A percentile compares a stretch with the other conserved stretches of the same genome.
These are phyloP conservation scores for Phenganax subtilis DNA, from an alignment of 92 coral and sea anemone species.

Conservation along the genomic window DNA sequence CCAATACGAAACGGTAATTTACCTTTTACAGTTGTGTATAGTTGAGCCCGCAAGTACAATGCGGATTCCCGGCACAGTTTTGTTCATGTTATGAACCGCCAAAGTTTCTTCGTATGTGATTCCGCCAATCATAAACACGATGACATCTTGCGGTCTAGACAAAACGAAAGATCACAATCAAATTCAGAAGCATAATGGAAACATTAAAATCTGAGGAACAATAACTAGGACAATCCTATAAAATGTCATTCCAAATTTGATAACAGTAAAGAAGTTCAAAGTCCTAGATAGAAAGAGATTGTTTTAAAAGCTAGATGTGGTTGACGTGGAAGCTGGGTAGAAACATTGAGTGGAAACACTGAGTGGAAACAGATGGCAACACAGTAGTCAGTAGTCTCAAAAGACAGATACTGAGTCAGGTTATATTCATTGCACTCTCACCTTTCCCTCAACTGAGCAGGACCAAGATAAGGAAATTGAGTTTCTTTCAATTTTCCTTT, in stretches of 20 bases:
- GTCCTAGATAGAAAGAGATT: neutral
- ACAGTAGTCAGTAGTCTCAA: too few species aligned
- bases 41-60: slow-evolving; percentile 85
- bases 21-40: slow-evolving; percentile 94
- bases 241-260: too few species aligned
- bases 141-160: slow-evolving; percentile 85
- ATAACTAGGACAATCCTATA: too few species aligned
- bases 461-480: slow-evolving; percentile 81
- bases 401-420: too few species aligned
- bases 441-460: slow-evolving; percentile 80
- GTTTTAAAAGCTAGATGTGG: neutral
- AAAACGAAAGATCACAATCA: neutral
- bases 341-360: too few species aligned
- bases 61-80: slow-evolving; percentile 77
- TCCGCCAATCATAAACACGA: slow-evolving; percentile 88
- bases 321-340: too few species aligned
- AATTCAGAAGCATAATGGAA: too few species aligned
- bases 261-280: too few species aligned
- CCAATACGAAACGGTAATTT: slow-evolving; percentile 10
- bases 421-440: slow-evolving; percentile 11
- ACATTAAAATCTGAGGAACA: too few species aligned
- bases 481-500: slow-evolving; percentile 89
- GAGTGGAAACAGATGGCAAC: too few species aligned
- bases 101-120: slow-evolving; percentile 82
- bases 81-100: slow-evolving; percentile 86